Conservation (phyloP, 2,113 vertebrate genomes). For the Acrocephalus arundinaceus region DNA sequence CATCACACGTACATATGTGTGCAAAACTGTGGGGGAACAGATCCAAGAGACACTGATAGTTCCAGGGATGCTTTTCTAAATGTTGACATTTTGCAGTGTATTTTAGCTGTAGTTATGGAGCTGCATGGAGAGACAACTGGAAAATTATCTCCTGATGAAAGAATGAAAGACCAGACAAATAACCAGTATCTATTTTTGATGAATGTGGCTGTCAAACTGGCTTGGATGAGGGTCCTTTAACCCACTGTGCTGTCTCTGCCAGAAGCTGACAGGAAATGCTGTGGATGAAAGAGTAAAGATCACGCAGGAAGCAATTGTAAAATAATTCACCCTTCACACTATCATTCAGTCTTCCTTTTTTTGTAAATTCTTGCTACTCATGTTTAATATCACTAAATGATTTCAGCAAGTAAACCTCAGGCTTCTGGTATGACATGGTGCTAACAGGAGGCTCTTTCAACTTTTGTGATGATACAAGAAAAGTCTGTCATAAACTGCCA, state of each 20-base stretch:
- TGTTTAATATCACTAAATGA: not conserved
- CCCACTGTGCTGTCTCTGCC: not conserved
- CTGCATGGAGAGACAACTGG: not conserved
- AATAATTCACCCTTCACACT: not conserved
- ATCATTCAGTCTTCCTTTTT: not conserved
- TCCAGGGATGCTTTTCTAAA: not conserved
- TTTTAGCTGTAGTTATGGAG: not conserved
- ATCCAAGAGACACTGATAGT: not conserved
- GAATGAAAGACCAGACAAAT: not conserved
- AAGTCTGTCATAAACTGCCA: not conserved
- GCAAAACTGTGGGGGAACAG: not conserved
- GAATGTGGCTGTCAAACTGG: not conserved
- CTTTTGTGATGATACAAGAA: not conserved
- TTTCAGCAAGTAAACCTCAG: not conserved
- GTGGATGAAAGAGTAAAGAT: not conserved
- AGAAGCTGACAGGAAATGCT: not conserved
- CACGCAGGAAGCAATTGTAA: not conserved
- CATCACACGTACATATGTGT: not conserved
- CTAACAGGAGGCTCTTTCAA: conserved; percentile 12
- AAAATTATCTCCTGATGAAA: not conserved
- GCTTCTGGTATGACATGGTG: not conserved
- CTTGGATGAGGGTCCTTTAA: not conserved
- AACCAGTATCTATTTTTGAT: not conserved
- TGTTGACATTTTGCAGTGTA: not conserved
- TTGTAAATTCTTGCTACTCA: not conserved